Base-by-base conservation (phyloP, 92 coral and sea anemone genomes). In the Porites cylindrica region DNA sequence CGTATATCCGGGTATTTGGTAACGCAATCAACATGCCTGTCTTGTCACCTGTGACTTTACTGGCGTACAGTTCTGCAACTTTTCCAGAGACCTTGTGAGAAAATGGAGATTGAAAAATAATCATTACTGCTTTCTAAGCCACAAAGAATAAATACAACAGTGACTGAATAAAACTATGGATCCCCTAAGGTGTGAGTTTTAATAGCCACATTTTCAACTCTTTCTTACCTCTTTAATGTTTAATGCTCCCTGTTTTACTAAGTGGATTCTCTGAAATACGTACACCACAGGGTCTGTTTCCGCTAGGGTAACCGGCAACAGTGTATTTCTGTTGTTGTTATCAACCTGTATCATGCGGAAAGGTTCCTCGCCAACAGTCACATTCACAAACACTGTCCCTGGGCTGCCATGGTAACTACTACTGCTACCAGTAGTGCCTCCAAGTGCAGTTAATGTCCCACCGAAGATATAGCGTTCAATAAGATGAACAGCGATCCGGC, bases 341-440 rank as follows among this genome's bases (percentile, higher is more conserved):
- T 97, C 98, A 24, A 97, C 76, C 79, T 86, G 95, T 19, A 97
- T 82, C 51, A 79, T 84, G 58, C 94, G 90, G 68, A 82, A 72
- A 3, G 78, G 85, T 59, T 89, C 83, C 68, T 87, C 89, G 13
- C 96, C 99, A 26, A 92, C 88, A 62, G 84, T 86, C 76, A 93
- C 88, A 63, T 95, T 91, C 13, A 97, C 70, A 83, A 93, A 97
- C 24, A 90, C 93, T 16, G 99, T 97, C 10, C 99, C 99, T 19
- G 99, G 96, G 66, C 99, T 91, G 32, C 99, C 99, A 75, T 89
- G 82, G 5, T 69, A 51, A 43, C 32, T 43, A 29, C 91, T 17
- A 11, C 61, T 12, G 61, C 61, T 14, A 47, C 89, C 64, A 32
- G 97, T 91, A 10, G 76, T 60, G 2, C 99, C 99, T 23, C 99